Base-by-base conservation (phyloP, 2,888 invertebrate genomes). In the Agonum fuliginosum region DNA sequence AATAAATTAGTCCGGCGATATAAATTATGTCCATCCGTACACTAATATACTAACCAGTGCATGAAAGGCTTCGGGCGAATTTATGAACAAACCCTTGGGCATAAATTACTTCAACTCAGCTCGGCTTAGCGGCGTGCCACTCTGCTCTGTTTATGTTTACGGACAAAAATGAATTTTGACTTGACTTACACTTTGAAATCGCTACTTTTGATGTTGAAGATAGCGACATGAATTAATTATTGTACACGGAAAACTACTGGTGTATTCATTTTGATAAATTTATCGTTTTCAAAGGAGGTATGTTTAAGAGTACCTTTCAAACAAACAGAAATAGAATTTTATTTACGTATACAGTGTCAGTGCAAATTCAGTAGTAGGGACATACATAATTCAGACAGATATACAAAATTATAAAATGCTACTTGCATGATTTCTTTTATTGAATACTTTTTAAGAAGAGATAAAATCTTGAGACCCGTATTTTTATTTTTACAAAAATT, bases 21-120 rank as follows among this genome's bases (percentile, higher is more conserved):
- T 62, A 62, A 62, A 62, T 62, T 62, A 62, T 62, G 58, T 62
- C 58, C 58, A 62, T 62, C 46, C 58, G 54, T 62, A 30, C 58
- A 30, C 58, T 62, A 62, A 62, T 62, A 62, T 62, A 62, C 58
- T 30, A 62, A 62, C 58, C 30, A 62, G 58, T 62, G 30, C 58
- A 62, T 62, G 58, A 30, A 62, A 62, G 58, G 30, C 58, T 62
- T 30, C 58, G 27, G 30, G 58, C 14, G 30, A 62, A 30, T 62
- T 62, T 62, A 62, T 62, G 58, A 17, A 62, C 58, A 2, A 17
- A 19, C 58, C 30, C 30, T 14, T 8, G 58, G 30, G 58, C 30
- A 62, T 62, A 62, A 62, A 62, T 62, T 30, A 58, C 58, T 27
- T 30, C 14, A 17, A 30, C 27, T 62, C 58, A 27, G 12, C 30